A percentile compares a stretch with the other conserved stretches of the same genome.
These are phyloP conservation scores for Xiphorhynchus elegans DNA, from an alignment of 2,113 vertebrate species.

Conservation along the genomic window DNA sequence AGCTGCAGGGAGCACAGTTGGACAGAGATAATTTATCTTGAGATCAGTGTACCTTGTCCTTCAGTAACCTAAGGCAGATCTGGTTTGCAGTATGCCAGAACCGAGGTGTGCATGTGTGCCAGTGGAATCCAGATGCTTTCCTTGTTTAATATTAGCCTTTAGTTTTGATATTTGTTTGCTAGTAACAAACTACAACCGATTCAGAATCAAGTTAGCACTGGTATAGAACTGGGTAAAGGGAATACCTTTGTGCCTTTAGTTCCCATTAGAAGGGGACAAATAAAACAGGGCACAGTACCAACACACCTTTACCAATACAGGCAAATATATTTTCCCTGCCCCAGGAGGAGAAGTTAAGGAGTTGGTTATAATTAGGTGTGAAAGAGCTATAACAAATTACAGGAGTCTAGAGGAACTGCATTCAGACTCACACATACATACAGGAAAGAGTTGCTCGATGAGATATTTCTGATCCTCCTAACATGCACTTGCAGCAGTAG, in stretches of 20 bases:
- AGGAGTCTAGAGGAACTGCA: background rate
- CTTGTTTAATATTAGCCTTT: background rate
- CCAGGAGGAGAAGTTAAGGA: background rate
- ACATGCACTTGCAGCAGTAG: background rate
- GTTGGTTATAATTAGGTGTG: background rate
- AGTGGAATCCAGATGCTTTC: background rate
- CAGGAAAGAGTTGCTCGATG: background rate
- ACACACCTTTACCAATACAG: background rate
- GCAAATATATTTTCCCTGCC: background rate
- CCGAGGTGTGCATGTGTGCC: background rate
- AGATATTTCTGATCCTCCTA: background rate
- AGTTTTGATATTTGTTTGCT: background rate
- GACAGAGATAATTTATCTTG: background rate
- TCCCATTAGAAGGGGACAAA: background rate
- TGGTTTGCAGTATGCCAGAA: background rate
- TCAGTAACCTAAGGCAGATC: background rate
- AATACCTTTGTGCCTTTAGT: background rate
- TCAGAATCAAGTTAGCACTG: background rate
- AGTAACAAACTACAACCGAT: background rate
- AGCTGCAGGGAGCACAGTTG: background rate
- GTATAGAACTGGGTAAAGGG: background rate
- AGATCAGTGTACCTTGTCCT: background rate
- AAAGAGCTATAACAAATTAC: background rate
- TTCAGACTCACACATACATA: background rate
- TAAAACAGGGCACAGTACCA: background rate